Base-by-base conservation (phyloP, 2,888 invertebrate species). In the Tenthredo scrophulariae region DNA sequence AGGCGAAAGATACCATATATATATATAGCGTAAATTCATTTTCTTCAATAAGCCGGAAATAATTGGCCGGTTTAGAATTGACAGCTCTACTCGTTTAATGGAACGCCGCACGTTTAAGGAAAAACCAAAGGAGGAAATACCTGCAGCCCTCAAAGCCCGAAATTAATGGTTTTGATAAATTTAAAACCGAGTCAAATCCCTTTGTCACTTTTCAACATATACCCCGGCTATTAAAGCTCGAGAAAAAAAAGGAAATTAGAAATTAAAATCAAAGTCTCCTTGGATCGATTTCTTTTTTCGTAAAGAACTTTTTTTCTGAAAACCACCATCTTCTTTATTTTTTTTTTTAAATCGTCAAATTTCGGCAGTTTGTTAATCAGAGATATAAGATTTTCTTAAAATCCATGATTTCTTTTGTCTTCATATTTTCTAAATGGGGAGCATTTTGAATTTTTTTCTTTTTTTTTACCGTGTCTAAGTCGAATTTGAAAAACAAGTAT, bases 21-120 rank as follows among this genome's bases (percentile, higher is more conserved):
- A 15, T 13, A 43, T 43, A 43, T 13, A 43, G 46, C 29, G 26
- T 29, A 67, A 67, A 29, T 67, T 37, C 37, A 33, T n/a, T 70
- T 33, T 6, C 33, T 70, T 18, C 33, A 15, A 70, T 70, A 70
- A 70, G 70, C 70, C 70, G 70, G n/a, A 70, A 70, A 70, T 70
- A 70, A 70, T 70, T 70, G 70, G 9, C n/a, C 18, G 37, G 3
- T 37, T 18, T 37, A 29, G 37, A 70, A 70, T 70, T n/a, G 70
- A 70, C 70, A 40, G 70, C 70, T n/a, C 22, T 22, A 26, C 9
- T 13, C 13, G 10, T 26, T 62, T 62, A 62, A 62, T 62, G 13
- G 26, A 62, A 58, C 58, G 58, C 4, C 43, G 43, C 10, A 37
- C 3, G 46, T 46, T 46, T 15, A 3, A 46, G 46, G 46, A 46